Conservation (phyloP, 2,888 invertebrate genomes). For the Amiota mariae region DNA sequence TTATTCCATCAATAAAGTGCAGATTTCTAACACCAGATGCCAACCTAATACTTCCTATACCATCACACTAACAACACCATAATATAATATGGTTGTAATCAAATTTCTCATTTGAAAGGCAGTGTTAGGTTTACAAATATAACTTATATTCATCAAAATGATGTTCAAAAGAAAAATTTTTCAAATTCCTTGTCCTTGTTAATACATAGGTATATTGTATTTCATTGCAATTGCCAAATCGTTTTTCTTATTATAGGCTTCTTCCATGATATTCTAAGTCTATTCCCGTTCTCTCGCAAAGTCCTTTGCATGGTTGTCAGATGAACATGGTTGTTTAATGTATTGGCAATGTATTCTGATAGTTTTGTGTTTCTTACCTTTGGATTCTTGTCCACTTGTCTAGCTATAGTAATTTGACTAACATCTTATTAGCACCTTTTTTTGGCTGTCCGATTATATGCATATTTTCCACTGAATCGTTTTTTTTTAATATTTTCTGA, state of each 20-base stretch:
- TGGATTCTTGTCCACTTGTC: background rate
- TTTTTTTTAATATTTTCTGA: background rate
- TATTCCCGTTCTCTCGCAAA: background rate
- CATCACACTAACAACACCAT: background rate
- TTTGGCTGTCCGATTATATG: background rate
- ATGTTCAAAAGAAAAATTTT: too few species aligned
- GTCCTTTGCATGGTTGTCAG: background rate
- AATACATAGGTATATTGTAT: too few species aligned
- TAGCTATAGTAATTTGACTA: too few species aligned
- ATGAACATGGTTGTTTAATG: background rate
- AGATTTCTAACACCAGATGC: background rate
- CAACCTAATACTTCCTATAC: background rate
- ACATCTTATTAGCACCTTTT: too few species aligned
- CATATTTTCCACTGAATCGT: background rate
- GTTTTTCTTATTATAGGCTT: background rate
- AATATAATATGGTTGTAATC: background rate
- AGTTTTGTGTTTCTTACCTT: background rate
- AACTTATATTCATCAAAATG: too few species aligned
- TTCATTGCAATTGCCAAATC: too few species aligned
- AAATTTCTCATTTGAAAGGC: background rate
- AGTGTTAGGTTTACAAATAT: background rate
- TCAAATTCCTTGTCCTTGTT: too few species aligned
- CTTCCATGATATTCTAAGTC: background rate
- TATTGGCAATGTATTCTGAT: background rate
- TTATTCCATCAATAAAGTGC: too few species aligned